Evolutionary conservation across 2,888 invertebrate species (phyloP).

Genomic region (Drosophila pegasa): DNA sequence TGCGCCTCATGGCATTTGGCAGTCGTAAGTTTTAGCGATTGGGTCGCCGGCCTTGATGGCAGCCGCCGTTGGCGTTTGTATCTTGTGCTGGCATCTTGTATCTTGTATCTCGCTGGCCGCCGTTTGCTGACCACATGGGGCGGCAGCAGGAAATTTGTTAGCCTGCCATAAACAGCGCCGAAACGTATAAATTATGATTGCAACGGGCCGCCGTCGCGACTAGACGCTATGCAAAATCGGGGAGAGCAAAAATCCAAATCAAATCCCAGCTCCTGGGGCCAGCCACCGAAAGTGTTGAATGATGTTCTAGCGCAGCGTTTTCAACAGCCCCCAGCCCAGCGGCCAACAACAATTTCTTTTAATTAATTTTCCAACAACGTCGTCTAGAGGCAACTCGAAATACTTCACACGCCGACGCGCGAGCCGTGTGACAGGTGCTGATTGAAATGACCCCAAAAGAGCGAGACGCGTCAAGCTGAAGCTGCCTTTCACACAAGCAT

Average conservation of each 20-base stretch:
- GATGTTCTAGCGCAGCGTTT: slow-evolving; percentile 57
- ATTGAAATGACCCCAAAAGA: slow-evolving; percentile 77
- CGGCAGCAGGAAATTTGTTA: slow-evolving; percentile 75
- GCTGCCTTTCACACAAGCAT: slow-evolving; percentile 46
- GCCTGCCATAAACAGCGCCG: slow-evolving; percentile 77
- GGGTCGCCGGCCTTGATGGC: slow-evolving; percentile 63
- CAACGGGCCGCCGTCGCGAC: slow-evolving; percentile 39
- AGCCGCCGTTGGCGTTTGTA: slow-evolving; percentile 66
- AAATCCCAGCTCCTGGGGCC: slow-evolving; percentile 1
- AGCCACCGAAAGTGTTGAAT: slow-evolving; percentile 69
- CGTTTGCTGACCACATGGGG: slow-evolving; percentile 68
- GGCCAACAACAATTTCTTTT: slow-evolving; percentile 68
- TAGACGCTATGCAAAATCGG: slow-evolving; percentile 55
- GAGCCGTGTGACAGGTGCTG: slow-evolving; percentile 72
- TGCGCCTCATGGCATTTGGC: slow-evolving; percentile 70
- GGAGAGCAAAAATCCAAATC: background rate
- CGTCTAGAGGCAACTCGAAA: slow-evolving; percentile 52
- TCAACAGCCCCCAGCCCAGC: slow-evolving; percentile 23
- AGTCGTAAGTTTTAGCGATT: slow-evolving; percentile 56
- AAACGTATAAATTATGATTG: slow-evolving; percentile 73
- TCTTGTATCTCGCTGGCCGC: slow-evolving; percentile 60
- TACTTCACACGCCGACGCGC: slow-evolving; percentile 68
- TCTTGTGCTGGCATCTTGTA: slow-evolving; percentile 57
- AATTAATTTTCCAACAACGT: slow-evolving; percentile 68
- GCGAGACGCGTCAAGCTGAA: slow-evolving; percentile 39